Base-by-base conservation (phyloP, 2,797 vertebrate species). In the Bradypodion ventrale region DNA sequence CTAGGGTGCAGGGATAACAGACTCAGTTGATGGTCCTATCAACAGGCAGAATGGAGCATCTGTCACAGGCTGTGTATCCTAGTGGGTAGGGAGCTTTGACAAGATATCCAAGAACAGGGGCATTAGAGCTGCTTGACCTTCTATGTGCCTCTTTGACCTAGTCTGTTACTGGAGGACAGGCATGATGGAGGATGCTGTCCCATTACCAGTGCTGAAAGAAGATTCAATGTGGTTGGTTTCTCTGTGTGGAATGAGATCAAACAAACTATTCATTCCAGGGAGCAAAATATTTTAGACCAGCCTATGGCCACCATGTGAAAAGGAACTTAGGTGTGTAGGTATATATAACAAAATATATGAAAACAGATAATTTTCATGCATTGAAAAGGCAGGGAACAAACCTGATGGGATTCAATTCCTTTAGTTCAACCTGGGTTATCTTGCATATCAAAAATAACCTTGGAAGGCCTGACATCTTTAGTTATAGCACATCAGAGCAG, bases 401-500 rank as follows among this genome's bases (percentile, higher is more conserved):
- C 12, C 59, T 82, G 32, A 16, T 68, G 68, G 59, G 62, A 12
- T 65, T 32, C 7, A 7, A 3, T 27, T 32, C 44, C 16, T 3
- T 74, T 80, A 52, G 15, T 85, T 84, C 82, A 85, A 89, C 82
- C 82, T 49, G 42, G 80, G 80, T 63, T 37, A 60, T 27, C 78
- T 90, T 1, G 1, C 27, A 40, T 66, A 87, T 81, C 60, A 85
- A 91, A 89, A 85, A 80, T 69, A 91, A 85, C 32, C 68, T 66
- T 37, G 68, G 27, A 70, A 25, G 37, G 40, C 2, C 32, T 78
- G 32, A 90, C 75, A 86, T 84, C 86, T 91, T 89, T 87, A 74
- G 65, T 86, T 89, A 86, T 62, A 82, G 75, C 81, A 78, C 52
- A 78, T 79, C 87, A 69, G 68, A 91, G 87, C 56, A 82, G 82